Evolutionary conservation across 2,113 vertebrate genomes (phyloP).

Genomic region (Paraplagusia blochii): DNA sequence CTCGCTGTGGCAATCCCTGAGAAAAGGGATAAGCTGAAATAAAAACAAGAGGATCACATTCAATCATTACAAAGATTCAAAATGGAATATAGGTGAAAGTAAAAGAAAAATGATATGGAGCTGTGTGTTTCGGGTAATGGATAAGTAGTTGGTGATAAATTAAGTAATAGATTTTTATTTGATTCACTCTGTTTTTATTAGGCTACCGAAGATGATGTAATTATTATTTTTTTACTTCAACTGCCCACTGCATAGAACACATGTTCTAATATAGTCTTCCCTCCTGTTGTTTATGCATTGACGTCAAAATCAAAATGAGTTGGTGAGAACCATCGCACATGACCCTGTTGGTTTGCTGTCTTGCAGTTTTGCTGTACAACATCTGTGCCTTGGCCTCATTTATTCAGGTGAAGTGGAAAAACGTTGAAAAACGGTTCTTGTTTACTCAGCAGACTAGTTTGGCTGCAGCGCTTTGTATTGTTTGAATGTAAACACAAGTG

Average conservation of each 20-base stretch:
- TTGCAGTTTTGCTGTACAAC: slow-evolving; percentile 73
- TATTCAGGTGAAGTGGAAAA: slow-evolving; percentile 74
- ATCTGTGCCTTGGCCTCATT: slow-evolving; percentile 65
- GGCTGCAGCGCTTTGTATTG: slow-evolving; percentile 66
- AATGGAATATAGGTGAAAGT: too few species aligned
- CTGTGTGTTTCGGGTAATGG: too few species aligned
- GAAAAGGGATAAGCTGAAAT: too few species aligned
- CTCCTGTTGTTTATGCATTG: slow-evolving; percentile 56
- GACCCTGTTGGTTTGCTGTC: slow-evolving; percentile 71
- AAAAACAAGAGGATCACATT: too few species aligned
- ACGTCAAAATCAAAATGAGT: slow-evolving; percentile 73
- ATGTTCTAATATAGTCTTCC: slow-evolving; percentile 60
- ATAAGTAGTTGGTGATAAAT: too few species aligned
- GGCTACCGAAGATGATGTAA: too few species aligned
- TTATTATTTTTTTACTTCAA: neutral
- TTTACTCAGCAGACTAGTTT: slow-evolving; percentile 67
- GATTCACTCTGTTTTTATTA: too few species aligned
- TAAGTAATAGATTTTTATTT: too few species aligned
- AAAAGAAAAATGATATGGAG: too few species aligned
- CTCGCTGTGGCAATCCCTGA: too few species aligned
- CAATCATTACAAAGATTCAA: too few species aligned
- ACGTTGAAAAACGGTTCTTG: slow-evolving; percentile 69
- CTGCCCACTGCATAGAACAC: neutral
- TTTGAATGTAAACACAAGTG: slow-evolving; percentile 69
- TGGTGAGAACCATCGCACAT: slow-evolving; percentile 61